Conservation (phyloP, 2,797 vertebrate species). For the Enteromius thamalakanensis region DNA sequence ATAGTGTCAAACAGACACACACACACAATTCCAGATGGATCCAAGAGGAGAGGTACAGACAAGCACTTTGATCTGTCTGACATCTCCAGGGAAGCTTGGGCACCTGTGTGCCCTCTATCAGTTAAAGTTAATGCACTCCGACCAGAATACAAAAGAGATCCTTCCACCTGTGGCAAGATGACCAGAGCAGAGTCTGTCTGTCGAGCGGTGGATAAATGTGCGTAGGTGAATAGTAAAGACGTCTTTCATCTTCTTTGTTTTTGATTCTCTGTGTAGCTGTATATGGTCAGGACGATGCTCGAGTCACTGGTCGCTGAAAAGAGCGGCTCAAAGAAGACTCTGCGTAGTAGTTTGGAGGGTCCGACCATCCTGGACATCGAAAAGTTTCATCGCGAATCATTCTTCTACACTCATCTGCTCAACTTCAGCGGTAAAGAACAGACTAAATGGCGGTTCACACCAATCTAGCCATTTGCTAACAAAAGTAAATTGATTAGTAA, state of each 20-base stretch:
- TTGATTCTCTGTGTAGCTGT: slow-evolving; percentile 78
- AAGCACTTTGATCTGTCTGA: slow-evolving; percentile 5
- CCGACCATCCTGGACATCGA: slow-evolving; percentile 98
- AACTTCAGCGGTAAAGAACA: slow-evolving; percentile 93
- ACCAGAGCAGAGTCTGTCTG: neutral
- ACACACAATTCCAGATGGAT: slow-evolving; percentile 20
- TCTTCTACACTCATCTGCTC: slow-evolving; percentile 98
- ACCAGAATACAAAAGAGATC: neutral
- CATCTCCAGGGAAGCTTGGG: slow-evolving; percentile 4
- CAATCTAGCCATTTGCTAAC: neutral
- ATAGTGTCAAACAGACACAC: neutral
- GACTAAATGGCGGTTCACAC: neutral
- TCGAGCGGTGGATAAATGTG: neutral
- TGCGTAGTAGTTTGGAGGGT: slow-evolving; percentile 95
- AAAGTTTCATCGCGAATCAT: slow-evolving; percentile 97
- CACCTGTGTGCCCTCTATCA: slow-evolving; percentile 16
- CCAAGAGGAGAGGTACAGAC: slow-evolving; percentile 11
- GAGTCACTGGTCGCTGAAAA: slow-evolving; percentile 98
- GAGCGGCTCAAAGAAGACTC: slow-evolving; percentile 97
- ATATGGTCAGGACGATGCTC: slow-evolving; percentile 99
- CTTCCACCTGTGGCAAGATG: slow-evolving; percentile 9
- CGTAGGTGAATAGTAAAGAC: neutral
- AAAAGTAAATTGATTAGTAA: neutral
- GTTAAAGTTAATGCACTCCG: neutral
- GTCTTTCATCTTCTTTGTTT: neutral